Base-by-base conservation (phyloP, 2,113 vertebrate species). In the Dicentrarchus labrax region DNA sequence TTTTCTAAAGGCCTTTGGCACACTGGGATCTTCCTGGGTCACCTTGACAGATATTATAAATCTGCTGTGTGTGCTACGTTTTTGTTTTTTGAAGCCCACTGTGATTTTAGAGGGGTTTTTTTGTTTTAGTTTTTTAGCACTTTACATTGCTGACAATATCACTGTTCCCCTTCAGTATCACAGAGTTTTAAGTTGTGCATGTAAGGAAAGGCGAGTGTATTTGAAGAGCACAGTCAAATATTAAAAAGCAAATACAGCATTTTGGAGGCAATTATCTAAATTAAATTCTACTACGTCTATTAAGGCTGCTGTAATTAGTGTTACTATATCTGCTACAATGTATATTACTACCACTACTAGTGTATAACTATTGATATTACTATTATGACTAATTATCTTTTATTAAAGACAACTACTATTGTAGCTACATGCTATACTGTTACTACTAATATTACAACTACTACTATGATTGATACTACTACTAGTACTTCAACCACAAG, bases 11-110 rank as follows among this genome's bases (percentile, higher is more conserved):
- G n/a, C 22, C 12, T 41, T 5, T 65, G 56, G 50, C 77, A 64
- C 36, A 5, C 36, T 10, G 11, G 57, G 59, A 65, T 74, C 68
- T 16, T 54, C 30, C 15, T 8, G 21, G 43, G 57, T 87, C 72
- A 90, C 72, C 80, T 83, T 83, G 72, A 70, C 5, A 10, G 48
- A 70, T 53, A 8, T 70, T 21, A 36, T 65, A 3, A 57, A 43
- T 59, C 19, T 71, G 69, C 22, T 68, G 21, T 4, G 50, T 48
- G 36, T 22, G 15, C 24, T 57, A 8, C 0, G 0, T 38, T 17
- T 30, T 16, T 17, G 16, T 57, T 16, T 67, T 30, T 30, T 30
- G 30, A 30, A 30, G 30, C 30, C 30, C 30, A 30, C 30, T 30
- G 30, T 30, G 1, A 30, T 30, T 30, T 30, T 30, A 30, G 30